Base-by-base conservation (phyloP, 35 echinoderm and acorn worm species). In the Stichopus chloronotus region DNA sequence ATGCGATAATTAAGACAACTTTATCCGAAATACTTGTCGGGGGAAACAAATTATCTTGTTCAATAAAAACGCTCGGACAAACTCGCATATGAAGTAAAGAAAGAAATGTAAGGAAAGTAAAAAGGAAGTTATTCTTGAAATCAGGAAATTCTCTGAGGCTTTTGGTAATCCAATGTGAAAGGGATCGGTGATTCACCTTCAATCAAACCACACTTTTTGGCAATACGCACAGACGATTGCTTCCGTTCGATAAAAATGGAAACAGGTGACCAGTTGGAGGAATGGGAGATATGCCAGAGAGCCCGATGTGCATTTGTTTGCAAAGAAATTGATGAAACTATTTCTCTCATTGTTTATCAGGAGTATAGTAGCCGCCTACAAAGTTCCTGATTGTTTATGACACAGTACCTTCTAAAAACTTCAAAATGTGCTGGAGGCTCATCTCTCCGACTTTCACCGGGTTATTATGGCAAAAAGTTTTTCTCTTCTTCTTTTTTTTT, bases 31-130 rank as follows among this genome's bases (percentile, higher is more conserved):
- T 72, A n/a, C 11, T n/a, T 72, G 17, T 19, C 16, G 22, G 69
- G 22, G 69, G 69, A 72, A 43, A 72, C 69, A n/a, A 72, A 72
- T 72, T 72, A 43, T 72, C 69, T 72, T 72, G 69, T 72, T 72
- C 17, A 72, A 61, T 61, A 14, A 61, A 43, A 43, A 61, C 59
- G 14, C 8, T 72, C 22, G 16, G 22, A 72, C 69, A 14, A 72
- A 72, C 4, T 17, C 13, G 22, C 17, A 20, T 20, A n/a, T n/a
- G 17, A 72, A 65, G 17, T 65, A 65, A 72, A 72, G 30, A 43
- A 72, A 72, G 16, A 20, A 72, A n/a, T 72, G 2, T 72, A 5
- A n/a, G 22, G 22, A 72, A 19, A 10, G 59, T 19, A 43, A 43
- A 43, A 72, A 72, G 69, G 69, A 72, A 72, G 69, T 72, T 6